These are phyloP conservation scores for Drosophila novamexicana DNA, from an alignment of 1,140 invertebrate species.

Conservation along the genomic window DNA sequence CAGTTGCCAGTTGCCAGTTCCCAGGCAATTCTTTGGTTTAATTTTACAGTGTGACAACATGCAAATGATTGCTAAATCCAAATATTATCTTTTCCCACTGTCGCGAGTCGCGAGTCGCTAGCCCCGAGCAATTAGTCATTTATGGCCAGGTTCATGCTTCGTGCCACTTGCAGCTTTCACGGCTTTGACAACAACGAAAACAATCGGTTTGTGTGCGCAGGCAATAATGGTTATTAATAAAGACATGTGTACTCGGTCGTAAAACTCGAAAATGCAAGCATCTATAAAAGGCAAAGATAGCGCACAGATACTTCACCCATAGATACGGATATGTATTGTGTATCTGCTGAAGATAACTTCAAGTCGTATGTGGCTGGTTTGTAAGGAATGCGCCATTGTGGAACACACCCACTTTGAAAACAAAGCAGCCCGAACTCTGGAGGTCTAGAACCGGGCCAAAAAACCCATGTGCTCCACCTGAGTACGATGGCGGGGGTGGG, in stretches of 20 bases:
- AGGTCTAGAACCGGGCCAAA: neutral
- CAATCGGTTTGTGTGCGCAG: conserved; percentile 47
- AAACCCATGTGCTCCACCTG: conserved; percentile 55
- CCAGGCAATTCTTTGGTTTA: conserved; percentile 1
- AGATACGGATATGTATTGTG: conserved; percentile 7
- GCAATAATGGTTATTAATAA: conserved; percentile 78
- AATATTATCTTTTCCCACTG: conserved; percentile 48
- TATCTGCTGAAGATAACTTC: conserved; percentile 50
- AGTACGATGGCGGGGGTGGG: neutral
- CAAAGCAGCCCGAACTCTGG: conserved; percentile 32
- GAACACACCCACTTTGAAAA: conserved; percentile 68
- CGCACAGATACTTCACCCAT: conserved; percentile 24
- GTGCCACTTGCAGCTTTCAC: conserved; percentile 44
- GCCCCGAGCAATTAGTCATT: conserved; percentile 42
- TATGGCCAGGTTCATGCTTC: conserved; percentile 24
- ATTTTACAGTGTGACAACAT: conserved; percentile 3
- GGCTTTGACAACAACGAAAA: conserved; percentile 44
- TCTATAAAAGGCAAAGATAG: conserved; percentile 44
- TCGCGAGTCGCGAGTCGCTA: conserved; percentile 1
- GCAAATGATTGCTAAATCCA: conserved; percentile 34
- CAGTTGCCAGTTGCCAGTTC: conserved; percentile 2
- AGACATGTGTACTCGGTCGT: conserved; percentile 72
- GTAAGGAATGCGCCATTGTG: conserved; percentile 63
- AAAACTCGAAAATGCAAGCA: conserved; percentile 73
- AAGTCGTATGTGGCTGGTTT: conserved; percentile 44